phyloP scores from a whole-genome alignment of 92 coral and sea anemone species.

The Zoanthus sansibaricus region DNA sequence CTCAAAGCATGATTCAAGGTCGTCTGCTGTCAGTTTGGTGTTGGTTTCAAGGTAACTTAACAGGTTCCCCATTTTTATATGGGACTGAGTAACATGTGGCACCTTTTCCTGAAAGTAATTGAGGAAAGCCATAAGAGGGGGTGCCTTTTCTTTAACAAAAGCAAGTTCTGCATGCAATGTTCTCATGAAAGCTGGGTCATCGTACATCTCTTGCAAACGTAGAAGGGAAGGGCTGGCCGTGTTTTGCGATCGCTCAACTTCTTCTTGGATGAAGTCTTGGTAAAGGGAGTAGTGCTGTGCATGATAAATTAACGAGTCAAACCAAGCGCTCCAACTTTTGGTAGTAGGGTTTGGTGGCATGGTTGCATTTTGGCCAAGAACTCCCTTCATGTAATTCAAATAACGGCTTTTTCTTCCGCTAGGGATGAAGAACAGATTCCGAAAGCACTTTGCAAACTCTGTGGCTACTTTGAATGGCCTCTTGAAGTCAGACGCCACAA shows the following conservation, averaged over 20 bases:
- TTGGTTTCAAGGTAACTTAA: slow-evolving; percentile 18
- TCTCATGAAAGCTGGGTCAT: slow-evolving; percentile 17
- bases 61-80: slow-evolving; percentile 39
- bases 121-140: slow-evolving; percentile 12
- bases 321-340: slow-evolving; percentile 1
- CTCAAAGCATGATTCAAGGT: slow-evolving; percentile 25
- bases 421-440: too few species aligned
- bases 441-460: too few species aligned
- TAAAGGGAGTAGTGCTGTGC: slow-evolving; percentile 16
- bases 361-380: background rate
- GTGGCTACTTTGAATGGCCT: too few species aligned
- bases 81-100: slow-evolving; percentile 43
- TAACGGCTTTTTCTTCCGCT: too few species aligned
- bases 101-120: slow-evolving; percentile 32
- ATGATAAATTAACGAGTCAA: slow-evolving; percentile 19
- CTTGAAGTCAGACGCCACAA: too few species aligned
- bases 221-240: slow-evolving; percentile 45
- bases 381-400: too few species aligned
- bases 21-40: background rate
- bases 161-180: slow-evolving; percentile 35
- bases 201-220: slow-evolving; percentile 21
- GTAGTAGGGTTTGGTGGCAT: slow-evolving; percentile 48
- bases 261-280: slow-evolving; percentile 33
- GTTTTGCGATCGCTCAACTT: slow-evolving; percentile 15
- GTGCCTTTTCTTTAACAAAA: slow-evolving; percentile 25